Evolutionary conservation across 2,797 vertebrate species (phyloP).

Genomic region (Hirundo rustica): DNA sequence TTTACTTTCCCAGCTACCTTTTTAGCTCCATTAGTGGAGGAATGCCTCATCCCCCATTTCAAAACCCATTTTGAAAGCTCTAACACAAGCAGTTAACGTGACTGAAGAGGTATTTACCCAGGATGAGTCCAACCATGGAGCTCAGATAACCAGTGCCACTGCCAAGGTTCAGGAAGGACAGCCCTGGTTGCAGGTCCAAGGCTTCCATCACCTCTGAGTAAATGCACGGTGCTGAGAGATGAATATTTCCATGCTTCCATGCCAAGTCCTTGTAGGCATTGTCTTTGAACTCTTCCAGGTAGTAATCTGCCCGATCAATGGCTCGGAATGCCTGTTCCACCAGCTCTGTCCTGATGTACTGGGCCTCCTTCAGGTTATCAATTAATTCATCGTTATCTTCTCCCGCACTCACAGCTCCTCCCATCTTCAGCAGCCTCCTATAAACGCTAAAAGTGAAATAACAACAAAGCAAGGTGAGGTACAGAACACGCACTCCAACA

Average conservation of each 20-base stretch:
- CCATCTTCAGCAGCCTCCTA: conserved; percentile 79
- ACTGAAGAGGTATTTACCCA: conserved; percentile 80
- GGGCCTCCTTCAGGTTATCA: conserved; percentile 95
- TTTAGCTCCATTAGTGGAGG: neutral
- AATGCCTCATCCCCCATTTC: neutral
- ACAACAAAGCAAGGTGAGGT: neutral
- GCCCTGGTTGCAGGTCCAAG: conserved; percentile 90
- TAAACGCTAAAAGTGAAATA: neutral
- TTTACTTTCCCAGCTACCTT: neutral
- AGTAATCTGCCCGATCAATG: conserved; percentile 93
- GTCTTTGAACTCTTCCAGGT: conserved; percentile 93
- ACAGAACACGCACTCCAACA: neutral
- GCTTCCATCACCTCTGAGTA: conserved; percentile 99
- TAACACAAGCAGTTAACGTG: neutral
- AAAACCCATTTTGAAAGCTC: neutral
- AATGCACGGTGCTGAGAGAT: conserved; percentile 95
- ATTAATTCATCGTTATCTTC: conserved; percentile 97
- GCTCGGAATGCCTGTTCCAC: conserved; percentile 94
- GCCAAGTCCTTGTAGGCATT: conserved; percentile 97
- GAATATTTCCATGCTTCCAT: conserved; percentile 96
- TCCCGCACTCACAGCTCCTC: conserved; percentile 94
- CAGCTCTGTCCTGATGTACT: conserved; percentile 92
- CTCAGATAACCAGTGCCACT: conserved; percentile 97
- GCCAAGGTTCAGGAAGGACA: conserved; percentile 95
- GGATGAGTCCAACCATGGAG: conserved; percentile 96